Percentiles rank a stretch among this genome's conserved stretches.
Evolutionary conservation across 1,140 invertebrate genomes (phyloP).

Genomic region (Elymnias hypermnestra): DNA sequence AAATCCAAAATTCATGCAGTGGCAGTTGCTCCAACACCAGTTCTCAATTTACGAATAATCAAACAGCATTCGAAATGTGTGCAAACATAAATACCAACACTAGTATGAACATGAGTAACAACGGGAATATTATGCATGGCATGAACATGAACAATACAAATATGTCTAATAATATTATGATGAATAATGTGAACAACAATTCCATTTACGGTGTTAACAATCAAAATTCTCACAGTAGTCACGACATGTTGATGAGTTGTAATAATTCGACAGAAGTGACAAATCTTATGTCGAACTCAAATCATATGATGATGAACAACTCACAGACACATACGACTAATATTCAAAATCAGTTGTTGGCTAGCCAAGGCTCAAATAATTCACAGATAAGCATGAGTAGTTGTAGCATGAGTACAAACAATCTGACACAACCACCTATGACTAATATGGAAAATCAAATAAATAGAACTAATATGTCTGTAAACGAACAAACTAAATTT

Average conservation of each 20-base stretch:
- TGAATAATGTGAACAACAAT: conserved; percentile 51
- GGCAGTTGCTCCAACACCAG: conserved; percentile 58
- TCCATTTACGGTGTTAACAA: conserved; percentile 47
- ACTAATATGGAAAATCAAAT: conserved; percentile 52
- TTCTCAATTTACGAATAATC: conserved; percentile 50
- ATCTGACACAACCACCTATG: conserved; percentile 42
- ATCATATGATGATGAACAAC: conserved; percentile 66
- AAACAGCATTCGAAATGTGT: conserved; percentile 58
- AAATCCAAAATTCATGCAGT: conserved; percentile 61
- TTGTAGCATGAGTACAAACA: conserved; percentile 51
- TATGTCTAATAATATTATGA: conserved; percentile 59
- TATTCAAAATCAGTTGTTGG: conserved; percentile 51
- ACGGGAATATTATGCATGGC: conserved; percentile 52
- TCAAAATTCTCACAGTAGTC: conserved; percentile 49
- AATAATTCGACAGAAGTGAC: conserved; percentile 53
- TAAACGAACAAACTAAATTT: conserved; percentile 58
- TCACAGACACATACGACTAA: conserved; percentile 42
- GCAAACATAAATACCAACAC: conserved; percentile 47
- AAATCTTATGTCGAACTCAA: conserved; percentile 46
- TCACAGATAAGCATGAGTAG: conserved; percentile 63
- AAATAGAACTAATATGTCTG: conserved; percentile 45
- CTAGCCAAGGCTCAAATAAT: conserved; percentile 41
- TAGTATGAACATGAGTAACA: conserved; percentile 48
- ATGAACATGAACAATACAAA: conserved; percentile 59
- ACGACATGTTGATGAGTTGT: conserved; percentile 66